phyloP scores from a whole-genome alignment of 2,797 vertebrate species.

The Gouania willdenowi region DNA sequence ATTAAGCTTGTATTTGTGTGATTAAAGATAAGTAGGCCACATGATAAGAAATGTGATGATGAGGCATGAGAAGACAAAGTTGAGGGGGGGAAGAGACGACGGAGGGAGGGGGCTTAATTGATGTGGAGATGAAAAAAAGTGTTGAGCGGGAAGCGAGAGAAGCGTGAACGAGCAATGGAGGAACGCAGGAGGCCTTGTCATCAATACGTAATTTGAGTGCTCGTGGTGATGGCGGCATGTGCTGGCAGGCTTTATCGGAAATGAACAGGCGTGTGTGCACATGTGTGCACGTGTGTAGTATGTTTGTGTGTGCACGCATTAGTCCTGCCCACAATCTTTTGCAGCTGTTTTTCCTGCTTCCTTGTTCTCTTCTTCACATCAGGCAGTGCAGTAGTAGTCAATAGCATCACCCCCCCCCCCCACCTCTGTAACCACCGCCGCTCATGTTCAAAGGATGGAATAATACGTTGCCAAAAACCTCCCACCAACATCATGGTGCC shows the following conservation, averaged over 20 bases:
- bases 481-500: conserved; percentile 48
- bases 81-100: conserved; percentile 1
- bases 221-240: conserved; percentile 16
- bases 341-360: conserved; percentile 48
- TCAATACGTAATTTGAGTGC: conserved; percentile 41
- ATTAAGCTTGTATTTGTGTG: conserved; percentile 70
- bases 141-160: neutral
- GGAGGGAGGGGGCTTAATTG: conserved; percentile 43
- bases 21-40: conserved; percentile 67
- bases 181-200: conserved; percentile 20
- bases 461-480: conserved; percentile 62
- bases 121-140: conserved; percentile 39
- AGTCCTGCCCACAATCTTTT: conserved; percentile 42
- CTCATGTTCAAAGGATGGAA: conserved; percentile 66
- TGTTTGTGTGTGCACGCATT: neutral
- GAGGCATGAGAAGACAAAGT: conserved; percentile 36
- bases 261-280: neutral
- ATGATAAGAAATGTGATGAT: conserved; percentile 66
- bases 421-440: neutral
- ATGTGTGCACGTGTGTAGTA: conserved; percentile 5
- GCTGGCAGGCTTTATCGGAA: conserved; percentile 25
- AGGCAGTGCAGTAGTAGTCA: conserved; percentile 59
- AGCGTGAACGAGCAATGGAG: neutral
- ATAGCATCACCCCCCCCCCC: conserved; percentile 25
- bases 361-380: conserved; percentile 18